Conservation (phyloP, 2,888 invertebrate species). For the Thysanoteuthis rhombus region DNA sequence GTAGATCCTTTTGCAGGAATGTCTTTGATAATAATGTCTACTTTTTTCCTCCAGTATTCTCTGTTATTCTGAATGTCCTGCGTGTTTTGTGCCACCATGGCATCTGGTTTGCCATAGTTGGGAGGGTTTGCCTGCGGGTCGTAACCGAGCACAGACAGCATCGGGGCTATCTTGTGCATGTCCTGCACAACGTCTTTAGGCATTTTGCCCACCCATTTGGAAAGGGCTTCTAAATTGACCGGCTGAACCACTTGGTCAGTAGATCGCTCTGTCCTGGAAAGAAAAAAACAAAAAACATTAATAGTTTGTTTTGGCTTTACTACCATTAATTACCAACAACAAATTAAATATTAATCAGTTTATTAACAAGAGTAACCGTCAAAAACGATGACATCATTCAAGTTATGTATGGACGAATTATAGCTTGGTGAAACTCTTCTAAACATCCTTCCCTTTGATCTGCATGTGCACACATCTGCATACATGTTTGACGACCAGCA, state of each 20-base stretch:
- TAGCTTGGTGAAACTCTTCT: too few species aligned
- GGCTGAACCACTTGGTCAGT: slow-evolving; percentile 99
- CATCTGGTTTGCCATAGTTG: slow-evolving; percentile 86
- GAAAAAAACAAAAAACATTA: slow-evolving; percentile 37
- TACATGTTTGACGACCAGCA: too few species aligned
- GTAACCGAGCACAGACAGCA: slow-evolving; percentile 87
- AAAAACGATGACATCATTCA: too few species aligned
- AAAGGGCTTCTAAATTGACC: slow-evolving; percentile 92
- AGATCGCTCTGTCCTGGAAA: slow-evolving; percentile 89
- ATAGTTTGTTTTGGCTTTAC: not conserved
- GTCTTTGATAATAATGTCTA: slow-evolving; percentile 47
- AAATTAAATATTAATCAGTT: not conserved
- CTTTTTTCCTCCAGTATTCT: slow-evolving; percentile 61
- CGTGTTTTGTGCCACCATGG: slow-evolving; percentile 70
- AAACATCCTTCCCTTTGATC: too few species aligned
- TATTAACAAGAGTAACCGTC: not conserved
- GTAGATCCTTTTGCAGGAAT: slow-evolving; percentile 32
- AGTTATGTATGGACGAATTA: too few species aligned
- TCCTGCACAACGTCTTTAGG: slow-evolving; percentile 87
- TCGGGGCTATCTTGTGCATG: slow-evolving; percentile 93
- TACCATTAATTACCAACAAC: not conserved
- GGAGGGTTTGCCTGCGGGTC: slow-evolving; percentile 97
- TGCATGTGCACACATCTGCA: too few species aligned
- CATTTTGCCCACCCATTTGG: slow-evolving; percentile 70
- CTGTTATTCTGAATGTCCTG: slow-evolving; percentile 66